Evolutionary conservation across 1,140 invertebrate species (phyloP).

Genomic region (Macrosteles quadrilineatus): DNA sequence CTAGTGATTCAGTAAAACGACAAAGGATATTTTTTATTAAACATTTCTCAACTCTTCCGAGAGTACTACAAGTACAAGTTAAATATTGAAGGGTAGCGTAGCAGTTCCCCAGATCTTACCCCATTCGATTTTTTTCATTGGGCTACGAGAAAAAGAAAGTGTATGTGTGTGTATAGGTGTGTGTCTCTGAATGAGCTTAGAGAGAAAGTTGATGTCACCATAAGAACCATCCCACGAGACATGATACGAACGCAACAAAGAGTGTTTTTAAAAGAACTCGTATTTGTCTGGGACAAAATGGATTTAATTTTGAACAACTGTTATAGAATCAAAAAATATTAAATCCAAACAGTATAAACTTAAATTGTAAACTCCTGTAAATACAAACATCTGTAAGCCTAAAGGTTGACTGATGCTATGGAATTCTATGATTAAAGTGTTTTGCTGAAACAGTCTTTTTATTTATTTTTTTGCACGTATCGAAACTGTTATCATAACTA

Average conservation of each 20-base stretch:
- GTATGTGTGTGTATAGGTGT: background rate
- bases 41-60: background rate
- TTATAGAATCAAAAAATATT: background rate
- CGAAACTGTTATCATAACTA: too few relatives aligned
- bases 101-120: background rate
- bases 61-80: background rate
- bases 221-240: background rate
- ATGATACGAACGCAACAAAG: background rate
- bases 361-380: too few relatives aligned
- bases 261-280: conserved; percentile 9
- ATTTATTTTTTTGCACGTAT: too few relatives aligned
- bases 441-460: too few relatives aligned
- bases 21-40: background rate
- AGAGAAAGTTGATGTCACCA: background rate
- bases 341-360: too few relatives aligned
- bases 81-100: background rate
- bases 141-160: conserved; percentile 1
- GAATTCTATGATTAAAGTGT: too few relatives aligned
- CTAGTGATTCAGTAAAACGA: background rate
- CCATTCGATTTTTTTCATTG: background rate
- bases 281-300: conserved; percentile 11
- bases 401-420: too few relatives aligned
- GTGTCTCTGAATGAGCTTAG: background rate
- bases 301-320: conserved; percentile 10
- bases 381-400: too few relatives aligned